Evolutionary conservation across 1,140 invertebrate genomes (phyloP).

Genomic region (Ylistrum balloti): DNA sequence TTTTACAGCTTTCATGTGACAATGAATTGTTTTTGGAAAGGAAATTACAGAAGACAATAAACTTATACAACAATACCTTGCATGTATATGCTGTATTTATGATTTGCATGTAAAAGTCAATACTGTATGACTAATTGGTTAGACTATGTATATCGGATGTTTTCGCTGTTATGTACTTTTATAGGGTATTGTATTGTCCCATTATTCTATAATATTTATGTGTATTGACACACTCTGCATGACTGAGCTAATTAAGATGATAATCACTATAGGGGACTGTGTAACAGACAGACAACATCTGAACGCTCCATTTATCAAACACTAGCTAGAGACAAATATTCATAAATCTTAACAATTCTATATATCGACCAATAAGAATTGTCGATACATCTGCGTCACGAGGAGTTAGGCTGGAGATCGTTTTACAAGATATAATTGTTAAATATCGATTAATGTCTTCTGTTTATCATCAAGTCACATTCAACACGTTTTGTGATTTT

Average conservation of each 20-base stretch:
- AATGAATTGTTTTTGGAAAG: not conserved
- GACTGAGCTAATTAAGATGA: not conserved
- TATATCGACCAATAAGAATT: not conserved
- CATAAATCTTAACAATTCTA: not conserved
- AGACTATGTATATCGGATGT: not conserved
- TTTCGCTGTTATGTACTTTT: not conserved
- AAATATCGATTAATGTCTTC: not conserved
- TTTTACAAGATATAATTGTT: not conserved
- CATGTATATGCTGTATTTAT: not conserved
- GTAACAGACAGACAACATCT: conserved; percentile 14
- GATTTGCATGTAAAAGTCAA: not conserved
- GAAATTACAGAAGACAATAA: conserved; percentile 13
- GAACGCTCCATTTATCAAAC: conserved; percentile 17
- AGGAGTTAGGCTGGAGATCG: not conserved
- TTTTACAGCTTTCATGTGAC: no score
- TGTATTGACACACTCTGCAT: conserved; percentile 1
- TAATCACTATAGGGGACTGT: not conserved
- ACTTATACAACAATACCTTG: no score
- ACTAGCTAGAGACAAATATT: conserved; percentile 5
- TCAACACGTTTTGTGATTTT: conserved; percentile 39
- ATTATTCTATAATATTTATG: not conserved
- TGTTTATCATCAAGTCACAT: conserved; percentile 14
- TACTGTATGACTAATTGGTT: not conserved
- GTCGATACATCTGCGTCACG: conserved; percentile 31
- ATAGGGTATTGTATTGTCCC: not conserved